phyloP scores from a whole-genome alignment of 2,888 invertebrate species.

The Sialis lutaria region DNA sequence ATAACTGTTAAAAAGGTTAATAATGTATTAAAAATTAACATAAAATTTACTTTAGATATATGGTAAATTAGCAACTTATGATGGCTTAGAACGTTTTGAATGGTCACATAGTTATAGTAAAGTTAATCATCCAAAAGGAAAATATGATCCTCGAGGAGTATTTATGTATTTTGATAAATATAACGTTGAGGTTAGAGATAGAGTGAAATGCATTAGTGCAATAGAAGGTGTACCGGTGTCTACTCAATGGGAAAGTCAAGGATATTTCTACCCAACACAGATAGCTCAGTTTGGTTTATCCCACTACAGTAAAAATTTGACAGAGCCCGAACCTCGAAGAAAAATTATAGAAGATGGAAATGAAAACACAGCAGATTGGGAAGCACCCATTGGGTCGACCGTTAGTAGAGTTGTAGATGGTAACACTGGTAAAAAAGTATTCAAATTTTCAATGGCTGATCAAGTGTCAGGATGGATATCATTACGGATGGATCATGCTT shows the following conservation, averaged over 20 bases:
- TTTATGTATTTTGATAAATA: conserved; percentile 97
- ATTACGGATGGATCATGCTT: conserved; percentile 45
- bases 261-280: conserved; percentile 96
- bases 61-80: conserved; percentile 60
- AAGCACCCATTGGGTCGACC: conserved; percentile 48
- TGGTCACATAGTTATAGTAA: conserved; percentile 92
- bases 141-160: conserved; percentile 76
- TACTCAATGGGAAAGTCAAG: conserved; percentile 91
- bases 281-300: conserved; percentile 96
- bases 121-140: conserved; percentile 73
- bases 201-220: conserved; percentile 92
- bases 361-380: conserved; percentile 49
- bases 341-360: conserved; percentile 63
- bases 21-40: not conserved
- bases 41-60: conserved; percentile 40
- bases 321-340: conserved; percentile 62
- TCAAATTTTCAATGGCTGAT: conserved; percentile 58
- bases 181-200: conserved; percentile 88
- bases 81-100: conserved; percentile 68
- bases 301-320: conserved; percentile 90
- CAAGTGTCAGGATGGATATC: conserved; percentile 49
- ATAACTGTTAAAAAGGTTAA: not conserved
- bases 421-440: conserved; percentile 37
- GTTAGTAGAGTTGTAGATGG: conserved; percentile 43
- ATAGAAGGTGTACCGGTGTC: conserved; percentile 87